Percentiles rank a stretch among this genome's conserved stretches.
Conservation (phyloP, 2,888 invertebrate genomes). For the Tetragnatha montana region DNA sequence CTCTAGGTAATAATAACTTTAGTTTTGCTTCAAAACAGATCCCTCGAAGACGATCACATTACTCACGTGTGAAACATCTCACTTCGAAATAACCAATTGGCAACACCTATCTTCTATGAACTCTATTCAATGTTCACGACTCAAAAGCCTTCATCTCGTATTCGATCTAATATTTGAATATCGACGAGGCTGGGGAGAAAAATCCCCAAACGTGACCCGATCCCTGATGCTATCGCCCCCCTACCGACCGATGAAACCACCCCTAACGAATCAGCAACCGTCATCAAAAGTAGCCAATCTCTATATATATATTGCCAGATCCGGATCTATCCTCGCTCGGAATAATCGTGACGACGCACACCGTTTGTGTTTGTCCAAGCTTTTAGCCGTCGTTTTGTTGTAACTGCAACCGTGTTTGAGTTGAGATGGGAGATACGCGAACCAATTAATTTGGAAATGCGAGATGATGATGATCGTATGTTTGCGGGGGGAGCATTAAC, state of each 20-base stretch:
- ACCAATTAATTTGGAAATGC: conserved; percentile 47
- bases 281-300: conserved; percentile 22
- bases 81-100: too few relatives aligned
- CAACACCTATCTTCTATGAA: too few relatives aligned
- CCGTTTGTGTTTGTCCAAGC: background rate
- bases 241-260: too few relatives aligned
- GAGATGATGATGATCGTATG: conserved; percentile 36
- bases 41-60: too few relatives aligned
- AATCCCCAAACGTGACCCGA: background rate
- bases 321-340: conserved; percentile 4
- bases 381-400: conserved; percentile 18
- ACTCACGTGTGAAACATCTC: too few relatives aligned
- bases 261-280: background rate
- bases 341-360: conserved; percentile 3
- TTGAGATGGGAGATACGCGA: background rate
- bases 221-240: conserved; percentile 2
- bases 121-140: too few relatives aligned
- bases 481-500: conserved; percentile 16
- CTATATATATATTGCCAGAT: conserved; percentile 33
- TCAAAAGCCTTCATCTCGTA: too few relatives aligned
- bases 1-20: too few relatives aligned
- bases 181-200: background rate
- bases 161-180: too few relatives aligned
- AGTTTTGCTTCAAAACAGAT: too few relatives aligned
- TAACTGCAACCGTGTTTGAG: background rate